These are phyloP conservation scores for Dendrolimus punctatus DNA, from an alignment of 1,140 invertebrate species.

Conservation along the genomic window DNA sequence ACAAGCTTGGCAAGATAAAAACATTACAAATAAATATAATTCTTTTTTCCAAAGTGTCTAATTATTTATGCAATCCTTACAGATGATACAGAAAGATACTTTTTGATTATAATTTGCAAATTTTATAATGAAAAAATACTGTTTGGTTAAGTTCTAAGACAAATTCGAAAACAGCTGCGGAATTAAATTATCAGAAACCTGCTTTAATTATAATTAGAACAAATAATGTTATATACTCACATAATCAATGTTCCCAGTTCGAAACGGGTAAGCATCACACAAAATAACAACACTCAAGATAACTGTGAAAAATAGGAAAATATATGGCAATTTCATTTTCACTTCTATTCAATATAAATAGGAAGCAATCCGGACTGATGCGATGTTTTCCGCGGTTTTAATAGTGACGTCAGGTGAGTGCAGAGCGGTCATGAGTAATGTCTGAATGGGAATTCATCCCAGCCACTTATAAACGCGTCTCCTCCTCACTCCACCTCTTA, in stretches of 20 bases:
- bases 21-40: too few species aligned
- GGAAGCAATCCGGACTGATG: neutral
- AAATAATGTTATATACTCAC: constrained; percentile 31
- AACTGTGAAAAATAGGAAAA: constrained; percentile 27
- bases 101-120: too few species aligned
- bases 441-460: constrained; percentile 23
- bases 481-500: constrained; percentile 36
- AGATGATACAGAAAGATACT: too few species aligned
- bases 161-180: neutral
- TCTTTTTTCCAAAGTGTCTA: too few species aligned
- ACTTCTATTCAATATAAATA: neutral
- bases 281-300: constrained; percentile 26
- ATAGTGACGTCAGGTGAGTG: constrained; percentile 6
- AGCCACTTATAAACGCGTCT: constrained; percentile 40
- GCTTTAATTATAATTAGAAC: neutral
- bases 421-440: constrained; percentile 21
- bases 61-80: too few species aligned
- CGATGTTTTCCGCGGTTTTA: too few species aligned
- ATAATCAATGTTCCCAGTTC: constrained; percentile 44
- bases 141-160: neutral
- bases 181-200: neutral
- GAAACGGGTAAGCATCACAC: constrained; percentile 26
- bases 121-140: too few species aligned
- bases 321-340: constrained; percentile 25
- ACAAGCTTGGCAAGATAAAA: too few species aligned